Evolutionary conservation across 2,797 vertebrate species (phyloP), one percentile per base, ranked within the genome.

Genomic region (Helarctos malayanus): DNA sequence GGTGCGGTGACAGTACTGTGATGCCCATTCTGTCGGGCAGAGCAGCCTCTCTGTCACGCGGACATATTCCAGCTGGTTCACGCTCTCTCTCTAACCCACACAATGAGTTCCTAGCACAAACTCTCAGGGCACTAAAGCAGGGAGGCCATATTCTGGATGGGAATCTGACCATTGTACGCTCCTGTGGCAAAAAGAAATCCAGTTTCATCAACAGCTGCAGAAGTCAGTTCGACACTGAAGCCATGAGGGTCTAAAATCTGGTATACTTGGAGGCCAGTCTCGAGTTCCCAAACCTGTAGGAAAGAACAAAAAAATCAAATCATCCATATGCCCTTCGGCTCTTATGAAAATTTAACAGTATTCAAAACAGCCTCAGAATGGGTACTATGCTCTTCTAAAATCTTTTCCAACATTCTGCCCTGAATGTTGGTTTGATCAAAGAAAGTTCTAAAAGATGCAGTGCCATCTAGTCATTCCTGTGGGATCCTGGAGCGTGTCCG

Each of bases 201-300:
- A 83, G 83, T 98, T 63, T 87, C 98, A 95, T 99, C 94, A 86
- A 98, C 15, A 82, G 97, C 95, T 81, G 98, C 99, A 63, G 98
- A 98, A 41, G 98, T 99, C 84, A 98, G 95, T 95, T 99, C 98
- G 86, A 96, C 86, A 57, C 87, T 98, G 83, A 96, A 76, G 19
- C 98, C 99, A 93, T 99, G 98, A 0, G 97, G 97, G 79, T 99
- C 98, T 96, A 98, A 97, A 97, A 98, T 98, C 94, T 99, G 98
- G 93, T 98, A 99, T 96, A 99, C 96, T 94, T 98, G 98, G 80
- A 98, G 94, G 35, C 99, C 99, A 14, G 98, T 98, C 95, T 98
- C 98, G 3, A 99, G 90, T 89, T 99, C 98, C 99, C 99, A 99
- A n/a, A 98, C 98, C 99, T 99, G 59, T 69, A 96, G 59, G 63